These are phyloP conservation scores for Pandemis cinnamomeana DNA, from an alignment of 2,888 invertebrate species.

Conservation along the genomic window DNA sequence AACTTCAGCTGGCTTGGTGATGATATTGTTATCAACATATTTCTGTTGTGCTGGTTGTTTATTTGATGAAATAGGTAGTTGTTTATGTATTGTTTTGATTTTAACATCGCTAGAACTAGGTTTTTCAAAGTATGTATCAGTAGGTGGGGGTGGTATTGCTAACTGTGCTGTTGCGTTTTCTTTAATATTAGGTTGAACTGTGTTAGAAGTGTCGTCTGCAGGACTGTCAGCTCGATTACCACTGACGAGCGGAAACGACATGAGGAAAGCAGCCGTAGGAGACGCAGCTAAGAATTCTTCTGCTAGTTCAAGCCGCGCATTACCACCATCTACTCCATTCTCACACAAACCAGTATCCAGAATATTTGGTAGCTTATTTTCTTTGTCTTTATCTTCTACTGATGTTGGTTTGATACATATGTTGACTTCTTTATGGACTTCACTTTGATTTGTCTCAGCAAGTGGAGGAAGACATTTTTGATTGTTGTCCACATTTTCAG, in stretches of 20 bases:
- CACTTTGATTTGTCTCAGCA: slow-evolving; percentile 8
- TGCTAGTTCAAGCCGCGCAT: slow-evolving; percentile 84
- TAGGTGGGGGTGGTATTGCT: slow-evolving; percentile 55
- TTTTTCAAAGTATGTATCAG: slow-evolving; percentile 62
- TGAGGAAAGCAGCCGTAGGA: slow-evolving; percentile 90
- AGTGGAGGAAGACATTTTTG: slow-evolving; percentile 11
- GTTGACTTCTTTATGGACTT: slow-evolving; percentile 46
- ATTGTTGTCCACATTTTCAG: slow-evolving; percentile 26
- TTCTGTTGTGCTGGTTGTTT: slow-evolving; percentile 63
- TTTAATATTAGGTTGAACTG: slow-evolving; percentile 53
- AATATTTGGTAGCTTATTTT: slow-evolving; percentile 70
- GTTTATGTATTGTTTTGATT: slow-evolving; percentile 53
- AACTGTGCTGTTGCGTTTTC: slow-evolving; percentile 43
- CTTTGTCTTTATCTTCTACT: slow-evolving; percentile 65
- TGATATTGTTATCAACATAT: slow-evolving; percentile 53
- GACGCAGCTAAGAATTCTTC: slow-evolving; percentile 84
- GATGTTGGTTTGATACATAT: slow-evolving; percentile 49
- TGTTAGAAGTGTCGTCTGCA: slow-evolving; percentile 66
- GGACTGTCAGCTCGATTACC: slow-evolving; percentile 82
- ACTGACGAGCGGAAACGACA: slow-evolving; percentile 90
- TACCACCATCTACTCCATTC: slow-evolving; percentile 78
- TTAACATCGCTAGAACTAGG: slow-evolving; percentile 52
- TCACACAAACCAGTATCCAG: slow-evolving; percentile 75
- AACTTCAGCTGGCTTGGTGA: slow-evolving; percentile 53
- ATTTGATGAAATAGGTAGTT: slow-evolving; percentile 45